phyloP scores from a whole-genome alignment of 2,888 invertebrate species.

The Archips crataeganus region DNA sequence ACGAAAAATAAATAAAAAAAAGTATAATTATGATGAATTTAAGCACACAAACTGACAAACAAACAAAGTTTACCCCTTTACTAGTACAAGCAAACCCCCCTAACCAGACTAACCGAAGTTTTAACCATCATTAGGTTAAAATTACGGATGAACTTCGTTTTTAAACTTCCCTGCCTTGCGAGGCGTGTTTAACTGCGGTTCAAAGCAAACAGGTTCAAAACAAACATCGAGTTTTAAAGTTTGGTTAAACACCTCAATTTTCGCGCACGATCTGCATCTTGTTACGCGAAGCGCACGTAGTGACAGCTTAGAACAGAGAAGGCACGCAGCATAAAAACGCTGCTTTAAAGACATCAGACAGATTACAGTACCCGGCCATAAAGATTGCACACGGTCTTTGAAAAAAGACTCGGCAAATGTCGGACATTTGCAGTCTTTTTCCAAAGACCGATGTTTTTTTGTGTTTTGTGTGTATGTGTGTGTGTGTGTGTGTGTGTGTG shows the following conservation, averaged over 20 bases:
- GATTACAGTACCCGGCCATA: too few species aligned
- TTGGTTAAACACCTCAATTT: conserved; percentile 27
- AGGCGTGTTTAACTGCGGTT: conserved; percentile 8
- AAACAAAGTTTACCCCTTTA: too few species aligned
- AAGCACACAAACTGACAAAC: too few species aligned
- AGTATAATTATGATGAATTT: too few species aligned
- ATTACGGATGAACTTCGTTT: background rate
- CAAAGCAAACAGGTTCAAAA: conserved; percentile 13
- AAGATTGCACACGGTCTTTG: too few species aligned
- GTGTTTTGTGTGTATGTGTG: too few species aligned
- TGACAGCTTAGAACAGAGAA: background rate
- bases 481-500: too few species aligned
- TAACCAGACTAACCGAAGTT: background rate
- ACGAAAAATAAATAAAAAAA: too few species aligned
- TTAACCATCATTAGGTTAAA: background rate
- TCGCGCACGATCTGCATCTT: conserved; percentile 16
- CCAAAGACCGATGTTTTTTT: too few species aligned
- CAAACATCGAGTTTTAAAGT: conserved; percentile 16
- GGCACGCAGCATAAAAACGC: conserved; percentile 1
- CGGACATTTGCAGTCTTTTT: too few species aligned
- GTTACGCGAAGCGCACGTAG: background rate
- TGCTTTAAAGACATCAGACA: background rate
- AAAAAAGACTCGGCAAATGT: too few species aligned
- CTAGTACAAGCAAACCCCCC: too few species aligned
- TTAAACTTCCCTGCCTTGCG: background rate